phyloP scores from a whole-genome alignment of 1,140 invertebrate genomes.

The Tyrophagus putrescentiae region DNA sequence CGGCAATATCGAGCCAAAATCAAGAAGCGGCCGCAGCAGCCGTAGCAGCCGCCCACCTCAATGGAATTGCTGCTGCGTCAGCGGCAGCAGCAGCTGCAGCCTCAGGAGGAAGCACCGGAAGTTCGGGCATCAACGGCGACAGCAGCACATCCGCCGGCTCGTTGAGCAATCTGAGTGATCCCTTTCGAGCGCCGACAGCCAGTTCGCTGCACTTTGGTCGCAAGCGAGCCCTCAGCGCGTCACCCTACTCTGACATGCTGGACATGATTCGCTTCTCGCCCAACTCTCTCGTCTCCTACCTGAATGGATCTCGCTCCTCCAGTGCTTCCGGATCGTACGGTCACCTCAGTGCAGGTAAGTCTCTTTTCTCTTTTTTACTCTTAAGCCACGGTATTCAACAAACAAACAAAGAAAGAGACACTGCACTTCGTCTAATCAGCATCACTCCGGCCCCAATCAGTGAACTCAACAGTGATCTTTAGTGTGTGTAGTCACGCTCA shows the following conservation, averaged over 20 bases:
- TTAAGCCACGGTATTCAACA: too few species aligned
- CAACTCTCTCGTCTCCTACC: conserved; percentile 75
- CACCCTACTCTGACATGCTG: conserved; percentile 81
- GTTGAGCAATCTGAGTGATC: not conserved
- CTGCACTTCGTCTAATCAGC: too few species aligned
- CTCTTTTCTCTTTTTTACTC: too few species aligned
- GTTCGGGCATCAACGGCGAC: not conserved
- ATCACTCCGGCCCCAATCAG: too few species aligned
- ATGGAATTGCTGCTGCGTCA: not conserved
- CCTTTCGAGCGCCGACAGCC: conserved; percentile 18
- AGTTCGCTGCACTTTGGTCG: conserved; percentile 36
- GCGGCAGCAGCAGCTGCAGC: not conserved
- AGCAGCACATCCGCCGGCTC: not conserved
- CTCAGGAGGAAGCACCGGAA: not conserved
- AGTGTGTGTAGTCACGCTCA: too few species aligned
- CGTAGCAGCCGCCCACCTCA: conserved; percentile 10
- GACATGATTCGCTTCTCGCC: conserved; percentile 90
- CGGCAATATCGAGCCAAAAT: conserved; percentile 13
- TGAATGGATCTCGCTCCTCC: conserved; percentile 52
- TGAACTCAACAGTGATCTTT: too few species aligned
- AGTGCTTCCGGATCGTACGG: conserved; percentile 67
- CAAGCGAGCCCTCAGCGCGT: conserved; percentile 80
- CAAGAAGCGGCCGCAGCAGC: not conserved
- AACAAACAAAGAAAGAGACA: too few species aligned
- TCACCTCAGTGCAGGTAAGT: conserved; percentile 67